These are phyloP conservation scores for Exephanes ischioxanthus DNA, from an alignment of 2,888 invertebrate species.

Conservation along the genomic window DNA sequence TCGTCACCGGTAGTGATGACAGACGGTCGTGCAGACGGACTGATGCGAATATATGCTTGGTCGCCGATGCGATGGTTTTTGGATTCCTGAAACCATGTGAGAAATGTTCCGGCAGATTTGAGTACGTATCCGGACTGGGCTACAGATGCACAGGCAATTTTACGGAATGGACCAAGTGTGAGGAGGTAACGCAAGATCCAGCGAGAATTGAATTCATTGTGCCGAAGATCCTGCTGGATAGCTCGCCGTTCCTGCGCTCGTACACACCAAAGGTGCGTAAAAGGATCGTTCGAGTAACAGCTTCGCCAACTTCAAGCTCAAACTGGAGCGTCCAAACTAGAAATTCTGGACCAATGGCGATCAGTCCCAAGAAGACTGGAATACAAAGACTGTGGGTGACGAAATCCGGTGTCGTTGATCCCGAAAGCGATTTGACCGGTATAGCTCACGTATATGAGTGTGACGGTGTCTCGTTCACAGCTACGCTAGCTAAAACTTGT, in stretches of 20 bases:
- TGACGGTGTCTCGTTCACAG: constrained; percentile 89
- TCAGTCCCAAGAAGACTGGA: not conserved
- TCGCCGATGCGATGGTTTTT: constrained; percentile 95
- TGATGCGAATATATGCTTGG: constrained; percentile 36
- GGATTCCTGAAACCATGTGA: constrained; percentile 92
- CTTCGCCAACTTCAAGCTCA: constrained; percentile 82
- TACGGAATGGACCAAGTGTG: constrained; percentile 96
- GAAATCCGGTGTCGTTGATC: constrained; percentile 95
- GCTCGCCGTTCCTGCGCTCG: constrained; percentile 87
- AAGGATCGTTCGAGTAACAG: constrained; percentile 87
- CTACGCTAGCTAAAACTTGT: constrained; percentile 90
- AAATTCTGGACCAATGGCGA: not conserved
- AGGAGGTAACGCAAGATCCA: constrained; percentile 90
- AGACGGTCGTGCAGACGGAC: no score
- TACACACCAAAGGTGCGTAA: constrained; percentile 88
- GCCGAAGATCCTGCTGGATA: constrained; percentile 87
- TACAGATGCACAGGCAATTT: constrained; percentile 94
- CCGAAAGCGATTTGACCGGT: constrained; percentile 93
- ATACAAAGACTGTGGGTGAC: constrained; percentile 89
- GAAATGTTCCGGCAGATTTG: constrained; percentile 92
- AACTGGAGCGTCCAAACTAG: not conserved
- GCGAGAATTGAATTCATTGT: constrained; percentile 90
- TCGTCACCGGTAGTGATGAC: no score
- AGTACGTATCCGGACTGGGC: constrained; percentile 89
- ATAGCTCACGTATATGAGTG: constrained; percentile 91